phyloP scores from a whole-genome alignment of 1,140 invertebrate genomes.

The Battus philenor region DNA sequence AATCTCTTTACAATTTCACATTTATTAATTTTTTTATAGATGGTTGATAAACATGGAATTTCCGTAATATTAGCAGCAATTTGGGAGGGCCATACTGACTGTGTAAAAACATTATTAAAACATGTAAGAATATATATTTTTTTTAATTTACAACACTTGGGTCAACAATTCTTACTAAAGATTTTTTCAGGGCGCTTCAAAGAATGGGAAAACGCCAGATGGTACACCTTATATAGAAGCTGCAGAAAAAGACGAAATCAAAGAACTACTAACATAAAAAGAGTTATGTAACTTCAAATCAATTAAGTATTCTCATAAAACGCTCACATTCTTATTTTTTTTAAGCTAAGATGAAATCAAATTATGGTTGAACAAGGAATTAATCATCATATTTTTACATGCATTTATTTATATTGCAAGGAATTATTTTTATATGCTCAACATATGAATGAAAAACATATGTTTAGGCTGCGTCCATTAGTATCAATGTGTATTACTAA shows the following conservation, averaged over 20 bases:
- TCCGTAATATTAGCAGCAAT: conserved; percentile 94
- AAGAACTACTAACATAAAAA: conserved; percentile 76
- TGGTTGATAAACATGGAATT: conserved; percentile 95
- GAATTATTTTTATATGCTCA: conserved; percentile 69
- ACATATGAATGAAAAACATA: conserved; percentile 39
- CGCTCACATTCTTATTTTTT: conserved; percentile 47
- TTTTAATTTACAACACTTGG: too few relatives aligned
- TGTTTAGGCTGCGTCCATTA: conserved; percentile 64
- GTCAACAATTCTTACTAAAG: conserved; percentile 10
- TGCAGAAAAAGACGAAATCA: conserved; percentile 95
- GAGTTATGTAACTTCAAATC: conserved; percentile 22
- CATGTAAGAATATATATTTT: conserved; percentile 78
- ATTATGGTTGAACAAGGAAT: conserved; percentile 37
- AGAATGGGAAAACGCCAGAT: conserved; percentile 89
- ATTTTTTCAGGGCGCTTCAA: conserved; percentile 84
- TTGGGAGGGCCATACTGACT: conserved; percentile 96
- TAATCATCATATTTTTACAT: conserved; percentile 59
- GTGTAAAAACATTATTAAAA: conserved; percentile 91
- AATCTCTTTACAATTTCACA: too few relatives aligned
- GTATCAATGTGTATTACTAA: conserved; percentile 34
- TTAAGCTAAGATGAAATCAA: conserved; percentile 48
- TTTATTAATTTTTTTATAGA: conserved; percentile 69
- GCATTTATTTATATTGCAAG: conserved; percentile 70
- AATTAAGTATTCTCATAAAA: conserved; percentile 28
- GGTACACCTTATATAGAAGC: conserved; percentile 90